Conservation (phyloP, 2,113 vertebrate genomes). For the Panurus biarmicus region DNA sequence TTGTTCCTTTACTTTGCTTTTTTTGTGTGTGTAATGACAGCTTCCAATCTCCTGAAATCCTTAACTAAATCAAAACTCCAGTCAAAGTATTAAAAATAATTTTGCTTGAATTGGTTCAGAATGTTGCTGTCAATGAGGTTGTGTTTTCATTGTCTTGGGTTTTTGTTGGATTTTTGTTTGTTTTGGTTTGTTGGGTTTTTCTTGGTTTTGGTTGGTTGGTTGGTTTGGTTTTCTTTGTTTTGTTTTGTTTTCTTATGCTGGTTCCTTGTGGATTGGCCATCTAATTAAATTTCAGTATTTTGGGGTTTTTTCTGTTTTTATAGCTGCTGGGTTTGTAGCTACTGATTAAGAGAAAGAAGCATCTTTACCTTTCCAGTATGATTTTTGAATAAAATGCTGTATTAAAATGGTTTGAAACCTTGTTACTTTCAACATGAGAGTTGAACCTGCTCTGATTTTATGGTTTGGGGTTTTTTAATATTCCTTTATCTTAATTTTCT, state of each 20-base stretch:
- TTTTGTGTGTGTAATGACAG: neutral
- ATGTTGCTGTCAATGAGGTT: neutral
- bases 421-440: constrained; percentile 27
- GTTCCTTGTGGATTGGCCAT: neutral
- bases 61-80: neutral
- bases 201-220: too few species aligned
- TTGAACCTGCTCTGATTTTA: neutral
- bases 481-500: constrained; percentile 41
- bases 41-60: neutral
- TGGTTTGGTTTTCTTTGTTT: neutral
- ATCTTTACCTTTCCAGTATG: constrained; percentile 33
- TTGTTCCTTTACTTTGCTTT: neutral
- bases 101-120: neutral
- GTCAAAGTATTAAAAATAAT: neutral
- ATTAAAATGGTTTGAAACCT: constrained; percentile 29
- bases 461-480: neutral
- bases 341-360: constrained; percentile 33
- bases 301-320: neutral
- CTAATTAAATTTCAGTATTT: neutral
- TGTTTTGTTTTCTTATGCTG: neutral
- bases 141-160: neutral
- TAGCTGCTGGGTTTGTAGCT: constrained; percentile 4
- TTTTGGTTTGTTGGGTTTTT: neutral
- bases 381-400: constrained; percentile 46
- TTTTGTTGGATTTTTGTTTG: neutral